These are phyloP conservation scores for Orthosia cruda DNA, from an alignment of 2,888 invertebrate genomes.

Conservation along the genomic window DNA sequence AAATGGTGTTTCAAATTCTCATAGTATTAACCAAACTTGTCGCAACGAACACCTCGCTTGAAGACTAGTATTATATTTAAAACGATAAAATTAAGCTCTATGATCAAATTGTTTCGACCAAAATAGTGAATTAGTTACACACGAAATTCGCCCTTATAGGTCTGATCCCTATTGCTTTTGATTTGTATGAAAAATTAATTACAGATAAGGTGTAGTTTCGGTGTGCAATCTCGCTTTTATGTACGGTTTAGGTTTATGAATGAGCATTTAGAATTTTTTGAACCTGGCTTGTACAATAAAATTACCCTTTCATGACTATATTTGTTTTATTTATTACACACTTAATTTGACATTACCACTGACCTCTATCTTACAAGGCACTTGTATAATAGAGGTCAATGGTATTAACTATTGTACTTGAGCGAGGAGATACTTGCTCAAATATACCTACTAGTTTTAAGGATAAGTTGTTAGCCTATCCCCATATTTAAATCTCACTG, in stretches of 20 bases:
- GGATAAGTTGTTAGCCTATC: no score
- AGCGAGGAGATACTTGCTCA: no score
- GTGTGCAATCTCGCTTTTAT: slow-evolving; percentile 12
- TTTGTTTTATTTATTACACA: slow-evolving; percentile 42
- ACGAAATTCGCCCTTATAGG: slow-evolving; percentile 4
- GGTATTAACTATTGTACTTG: no score
- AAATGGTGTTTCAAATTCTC: not conserved
- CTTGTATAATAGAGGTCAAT: no score
- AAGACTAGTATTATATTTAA: slow-evolving; percentile 30
- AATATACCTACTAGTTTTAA: no score
- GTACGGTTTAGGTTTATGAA: slow-evolving; percentile 38
- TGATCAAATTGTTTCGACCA: no score
- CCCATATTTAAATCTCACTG: no score
- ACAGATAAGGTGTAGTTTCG: not conserved
- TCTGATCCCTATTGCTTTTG: not conserved
- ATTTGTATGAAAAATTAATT: not conserved
- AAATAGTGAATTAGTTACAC: not conserved
- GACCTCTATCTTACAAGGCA: no score
- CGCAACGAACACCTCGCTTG: not conserved
- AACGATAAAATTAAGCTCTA: not conserved
- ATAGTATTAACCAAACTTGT: not conserved
- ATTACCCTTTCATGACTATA: slow-evolving; percentile 12
- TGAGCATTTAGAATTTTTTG: slow-evolving; percentile 55
- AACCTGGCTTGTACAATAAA: slow-evolving; percentile 57
- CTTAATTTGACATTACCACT: no score